Evolutionary conservation across 1,140 invertebrate species (phyloP), one percentile per base, ranked within the genome.

Genomic region (Chrysopa pallens): DNA sequence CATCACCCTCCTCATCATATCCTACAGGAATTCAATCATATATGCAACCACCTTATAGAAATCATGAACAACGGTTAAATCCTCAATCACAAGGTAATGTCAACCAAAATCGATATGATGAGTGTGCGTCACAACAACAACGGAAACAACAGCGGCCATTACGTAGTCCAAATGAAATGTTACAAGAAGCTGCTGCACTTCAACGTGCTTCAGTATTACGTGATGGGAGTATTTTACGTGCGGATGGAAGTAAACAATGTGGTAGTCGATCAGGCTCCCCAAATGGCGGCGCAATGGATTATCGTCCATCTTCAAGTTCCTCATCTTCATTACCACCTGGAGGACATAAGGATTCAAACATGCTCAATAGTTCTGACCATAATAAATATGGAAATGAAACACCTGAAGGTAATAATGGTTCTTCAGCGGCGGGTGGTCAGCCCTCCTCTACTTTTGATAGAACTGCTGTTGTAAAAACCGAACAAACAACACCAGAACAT

Each of bases 201-300:
- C 52, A 63, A 41, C 56, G 72, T 52, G 75, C 75, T 6, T 79
- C 78, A 43, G 69, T 80, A 29, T 61, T 79, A n/a, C 59, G 78
- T 40, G 74, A 76, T 48, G 73, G 73, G 9, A 23, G 17, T 23
- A 23, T 23, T 23, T 5, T 23, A 23, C 17, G 17, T 23, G 17
- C 17, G 17, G 17, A 23, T 23, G 31, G 31, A 11, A 62, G 49
- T 23, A 56, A 53, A 50, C 31, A 69, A 40, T 60, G 63, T 64
- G 65, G 45, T 66, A 73, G 50, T 67, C 69, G 45, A 65, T 71
- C 59, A 9, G 51, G 47, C 8, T 58, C 57, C n/a, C 59, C 57
- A 7, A 9, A 36, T 23, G 50, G 51, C 4, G 38, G 38, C n/a
- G 58, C 56, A 7, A 43, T 55, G 29, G 52, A 51, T 27, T 61